Base-by-base conservation (phyloP, 2,888 invertebrate genomes). In the Apamea monoglypha region DNA sequence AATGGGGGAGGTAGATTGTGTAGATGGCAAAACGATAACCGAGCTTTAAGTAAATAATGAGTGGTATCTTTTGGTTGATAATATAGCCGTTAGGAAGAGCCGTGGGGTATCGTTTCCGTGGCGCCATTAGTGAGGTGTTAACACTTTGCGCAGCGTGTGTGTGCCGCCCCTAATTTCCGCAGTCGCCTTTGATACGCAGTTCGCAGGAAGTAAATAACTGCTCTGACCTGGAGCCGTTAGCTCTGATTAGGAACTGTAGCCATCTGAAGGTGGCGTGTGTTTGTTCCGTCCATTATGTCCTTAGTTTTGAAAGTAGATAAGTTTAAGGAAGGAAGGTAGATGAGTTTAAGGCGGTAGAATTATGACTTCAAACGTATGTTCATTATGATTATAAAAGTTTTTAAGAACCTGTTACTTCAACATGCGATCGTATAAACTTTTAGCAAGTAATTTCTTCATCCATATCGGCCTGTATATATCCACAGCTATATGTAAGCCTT, bases 131-230 rank as follows among this genome's bases (percentile, higher is more conserved):
- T 80, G 84, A 78, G 87, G 88, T 85, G 80, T 87, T 86, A 83
- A 84, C 86, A 83, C 87, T 89, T 90, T 90, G 89, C 87, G 84
- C 88, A 87, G 75, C 85, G 82, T 84, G 83, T 86, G 80, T 87
- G 85, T 83, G 85, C 87, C 85, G 84, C 79, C 87, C 87, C 89
- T 91, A 91, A 92, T 92, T 91, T 92, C 91, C 92, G 90, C 82
- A 81, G 73, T 86, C 78, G 77, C 86, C 91, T 90, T 92, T 89
- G 90, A 87, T 82, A 82, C 78, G 80, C 80, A 83, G 81, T 80
- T 79, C 78, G 74, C 86, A 81, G 89, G 88, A 86, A 88, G 85
- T 87, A 76, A 86, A 82, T 85, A 85, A 66, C 78, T 78, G 68
- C 74, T 72, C 67, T 36, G 69, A 74, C 80, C 76, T 81, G 76